Evolutionary conservation across 2,113 vertebrate genomes (phyloP).

Genomic region (Hucho hucho): DNA sequence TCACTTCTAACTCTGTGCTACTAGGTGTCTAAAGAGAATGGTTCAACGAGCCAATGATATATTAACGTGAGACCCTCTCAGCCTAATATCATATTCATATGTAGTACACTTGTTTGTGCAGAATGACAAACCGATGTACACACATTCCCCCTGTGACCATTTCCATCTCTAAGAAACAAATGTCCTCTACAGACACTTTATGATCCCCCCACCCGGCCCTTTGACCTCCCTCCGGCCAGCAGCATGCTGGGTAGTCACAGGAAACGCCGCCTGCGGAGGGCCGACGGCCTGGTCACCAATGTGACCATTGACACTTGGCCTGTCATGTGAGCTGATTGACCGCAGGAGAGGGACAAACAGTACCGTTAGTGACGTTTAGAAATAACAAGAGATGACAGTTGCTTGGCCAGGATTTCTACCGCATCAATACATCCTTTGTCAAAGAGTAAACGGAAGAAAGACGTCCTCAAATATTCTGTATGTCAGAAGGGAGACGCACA

Average conservation of each 20-base stretch:
- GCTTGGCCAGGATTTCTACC: background rate
- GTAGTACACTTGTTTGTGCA: background rate
- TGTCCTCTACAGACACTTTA: conserved; percentile 35
- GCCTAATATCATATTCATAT: background rate
- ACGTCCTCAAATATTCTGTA: too few species aligned
- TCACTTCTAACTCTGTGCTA: background rate
- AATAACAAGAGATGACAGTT: background rate
- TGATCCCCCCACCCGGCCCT: conserved; percentile 39
- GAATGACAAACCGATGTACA: background rate
- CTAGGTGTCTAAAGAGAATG: background rate
- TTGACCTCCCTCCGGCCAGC: conserved; percentile 38
- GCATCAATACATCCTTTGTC: too few species aligned
- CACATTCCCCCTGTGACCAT: conserved; percentile 7
- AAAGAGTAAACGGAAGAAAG: too few species aligned
- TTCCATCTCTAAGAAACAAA: conserved; percentile 36
- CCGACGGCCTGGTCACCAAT: conserved; percentile 17
- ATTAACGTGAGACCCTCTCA: background rate
- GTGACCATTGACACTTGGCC: conserved; percentile 44
- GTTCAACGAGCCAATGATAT: background rate
- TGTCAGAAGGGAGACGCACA: too few species aligned
- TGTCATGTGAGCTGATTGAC: conserved; percentile 44
- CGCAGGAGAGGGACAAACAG: conserved; percentile 27
- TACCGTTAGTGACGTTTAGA: conserved; percentile 20
- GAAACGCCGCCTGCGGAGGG: conserved; percentile 54
- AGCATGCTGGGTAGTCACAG: conserved; percentile 41